These are phyloP conservation scores for Orussus abietinus DNA, from an alignment of 1,140 invertebrate species.

Conservation along the genomic window DNA sequence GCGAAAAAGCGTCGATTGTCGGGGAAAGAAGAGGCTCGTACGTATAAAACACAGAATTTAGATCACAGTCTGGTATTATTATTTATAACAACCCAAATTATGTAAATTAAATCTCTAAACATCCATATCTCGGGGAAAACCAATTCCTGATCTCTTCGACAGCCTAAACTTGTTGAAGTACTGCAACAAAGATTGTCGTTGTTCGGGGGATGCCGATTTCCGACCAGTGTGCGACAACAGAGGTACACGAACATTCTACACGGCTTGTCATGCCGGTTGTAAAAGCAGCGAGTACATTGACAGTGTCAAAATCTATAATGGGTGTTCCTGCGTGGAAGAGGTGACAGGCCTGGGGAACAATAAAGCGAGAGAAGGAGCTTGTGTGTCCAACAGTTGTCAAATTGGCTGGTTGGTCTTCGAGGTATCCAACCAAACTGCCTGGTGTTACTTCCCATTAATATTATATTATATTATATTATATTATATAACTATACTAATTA, in stretches of 20 bases:
- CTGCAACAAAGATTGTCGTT: constrained; percentile 63
- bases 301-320: constrained; percentile 49
- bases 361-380: constrained; percentile 55
- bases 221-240: constrained; percentile 63
- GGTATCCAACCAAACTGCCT: too few relatives aligned
- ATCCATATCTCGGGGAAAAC: constrained; percentile 10
- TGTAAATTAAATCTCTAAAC: neutral
- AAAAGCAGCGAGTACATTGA: constrained; percentile 36
- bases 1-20: constrained; percentile 51
- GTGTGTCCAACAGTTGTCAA: constrained; percentile 52
- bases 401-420: constrained; percentile 56
- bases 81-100: constrained; percentile 8
- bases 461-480: too few relatives aligned
- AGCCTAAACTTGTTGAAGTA: constrained; percentile 47
- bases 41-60: constrained; percentile 17
- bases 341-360: constrained; percentile 27
- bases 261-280: constrained; percentile 71
- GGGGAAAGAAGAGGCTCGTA: constrained; percentile 40
- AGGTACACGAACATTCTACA: constrained; percentile 60
- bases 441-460: too few relatives aligned
- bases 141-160: too few relatives aligned
- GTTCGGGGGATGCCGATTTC: constrained; percentile 59
- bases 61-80: constrained; percentile 7
- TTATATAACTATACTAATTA: too few relatives aligned
- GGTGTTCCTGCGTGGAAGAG: constrained; percentile 53